Evolutionary conservation across 2,113 vertebrate species (phyloP), one percentile per base, ranked within the genome.

Genomic region (Strix aluco): DNA sequence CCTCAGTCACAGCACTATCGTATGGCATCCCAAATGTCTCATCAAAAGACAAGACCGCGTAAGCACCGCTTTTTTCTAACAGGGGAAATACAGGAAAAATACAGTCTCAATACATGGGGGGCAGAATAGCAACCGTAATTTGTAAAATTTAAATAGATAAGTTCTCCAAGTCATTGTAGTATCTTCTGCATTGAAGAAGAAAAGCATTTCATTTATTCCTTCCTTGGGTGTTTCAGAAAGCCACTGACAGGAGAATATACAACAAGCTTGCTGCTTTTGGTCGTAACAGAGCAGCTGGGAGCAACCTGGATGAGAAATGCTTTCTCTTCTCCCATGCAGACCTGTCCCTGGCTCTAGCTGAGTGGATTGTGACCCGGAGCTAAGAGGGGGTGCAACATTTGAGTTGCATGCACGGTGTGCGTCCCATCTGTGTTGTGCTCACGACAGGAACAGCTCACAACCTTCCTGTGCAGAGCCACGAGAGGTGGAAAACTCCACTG

Each of bases 361-460:
- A 25, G 15, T 13, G 12, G 14, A 25, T 11, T 32, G 10, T 13
- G 21, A n/a, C 7, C 0, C 1, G 13, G 8, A 54, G 72, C 4
- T 32, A 42, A 49, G 9, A 81, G 4, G 1, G 5, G 7, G 17
- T 49, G 17, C 36, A 20, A 36, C 5, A 30, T 23, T 21, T 20
- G 34, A 15, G 23, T 8, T 4, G 22, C 32, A 14, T 1, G 4
- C 0, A 3, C 1, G 5, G 13, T 15, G 25, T 1, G 3, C 6
- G 0, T 3, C 34, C n/a, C 4, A 5, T 17, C 44, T 15, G 2
- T 2, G 5, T 13, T 6, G 6, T 57, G 15, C 22, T 29, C 6
- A 17, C 19, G 6, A n/a, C 16, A 25, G 26, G 19, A 51, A 21
- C 30, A 17, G 7, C 40, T 73, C 22, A 30, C 8, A 34, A 7